A percentile compares a stretch with the other conserved stretches of the same genome.
phyloP scores from a whole-genome alignment of 2,888 invertebrate genomes.

The Euphydryas editha region DNA sequence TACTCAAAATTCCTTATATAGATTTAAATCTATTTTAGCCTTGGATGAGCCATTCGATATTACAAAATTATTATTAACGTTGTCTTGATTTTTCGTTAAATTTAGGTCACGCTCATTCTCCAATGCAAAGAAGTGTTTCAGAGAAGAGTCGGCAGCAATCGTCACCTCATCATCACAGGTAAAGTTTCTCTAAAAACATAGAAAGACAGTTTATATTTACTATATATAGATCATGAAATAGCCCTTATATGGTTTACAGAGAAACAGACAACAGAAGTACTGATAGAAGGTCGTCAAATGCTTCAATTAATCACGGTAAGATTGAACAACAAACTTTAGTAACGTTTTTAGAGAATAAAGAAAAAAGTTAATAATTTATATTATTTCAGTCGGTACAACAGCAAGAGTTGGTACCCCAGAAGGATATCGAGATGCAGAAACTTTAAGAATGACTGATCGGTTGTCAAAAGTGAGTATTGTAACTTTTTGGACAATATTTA shows the following conservation, averaged over 20 bases:
- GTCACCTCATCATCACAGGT: conserved; percentile 77
- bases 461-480: conserved; percentile 62
- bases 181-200: conserved; percentile 4
- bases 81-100: neutral
- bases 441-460: conserved; percentile 71
- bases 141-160: conserved; percentile 85
- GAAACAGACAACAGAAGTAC: conserved; percentile 70
- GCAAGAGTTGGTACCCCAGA: conserved; percentile 70
- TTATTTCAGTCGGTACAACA: conserved; percentile 52
- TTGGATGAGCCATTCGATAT: too few relatives aligned
- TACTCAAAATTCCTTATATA: too few relatives aligned
- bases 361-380: neutral
- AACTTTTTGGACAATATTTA: neutral
- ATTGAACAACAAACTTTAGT: neutral
- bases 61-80: too few relatives aligned
- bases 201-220: neutral
- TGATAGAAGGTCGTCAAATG: conserved; percentile 78
- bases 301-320: conserved; percentile 74
- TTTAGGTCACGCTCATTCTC: conserved; percentile 73
- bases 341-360: neutral
- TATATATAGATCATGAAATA: neutral
- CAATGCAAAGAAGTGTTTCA: conserved; percentile 86
- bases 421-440: conserved; percentile 77
- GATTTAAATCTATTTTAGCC: too few relatives aligned
- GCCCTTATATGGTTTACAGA: conserved; percentile 51